Conservation (phyloP, 2,797 vertebrate genomes). For the Chrosomus eos region DNA sequence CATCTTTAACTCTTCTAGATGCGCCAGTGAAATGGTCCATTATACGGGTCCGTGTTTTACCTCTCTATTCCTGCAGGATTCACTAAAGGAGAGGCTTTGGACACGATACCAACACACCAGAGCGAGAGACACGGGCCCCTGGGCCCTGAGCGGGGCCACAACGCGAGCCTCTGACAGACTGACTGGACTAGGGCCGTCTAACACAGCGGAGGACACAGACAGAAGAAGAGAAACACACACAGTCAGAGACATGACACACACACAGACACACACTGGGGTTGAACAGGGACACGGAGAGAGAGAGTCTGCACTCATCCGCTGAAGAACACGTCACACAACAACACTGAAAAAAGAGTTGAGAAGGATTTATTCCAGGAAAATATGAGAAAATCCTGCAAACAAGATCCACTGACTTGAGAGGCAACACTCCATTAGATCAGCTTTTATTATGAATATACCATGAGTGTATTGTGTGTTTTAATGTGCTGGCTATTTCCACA, state of each 20-base stretch:
- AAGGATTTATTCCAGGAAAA: not conserved
- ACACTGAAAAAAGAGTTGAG: not conserved
- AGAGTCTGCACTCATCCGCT: not conserved
- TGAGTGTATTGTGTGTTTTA: too few species aligned
- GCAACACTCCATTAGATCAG: not conserved
- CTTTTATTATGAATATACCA: not conserved
- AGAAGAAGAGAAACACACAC: constrained; percentile 21
- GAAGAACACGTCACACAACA: not conserved
- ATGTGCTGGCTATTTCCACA: too few species aligned
- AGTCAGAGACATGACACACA: constrained; percentile 15
- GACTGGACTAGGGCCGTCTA: constrained; percentile 74
- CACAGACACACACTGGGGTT: not conserved
- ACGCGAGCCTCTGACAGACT: constrained; percentile 72
- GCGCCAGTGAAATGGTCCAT: not conserved
- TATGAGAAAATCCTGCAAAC: not conserved
- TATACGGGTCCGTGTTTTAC: constrained; percentile 65
- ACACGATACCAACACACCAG: constrained; percentile 75
- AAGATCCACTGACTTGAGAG: not conserved
- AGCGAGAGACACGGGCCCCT: constrained; percentile 70
- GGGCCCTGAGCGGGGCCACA: constrained; percentile 71
- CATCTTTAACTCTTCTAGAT: not conserved
- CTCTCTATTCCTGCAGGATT: constrained; percentile 74
- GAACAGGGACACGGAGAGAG: not conserved
- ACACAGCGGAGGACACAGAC: constrained; percentile 9
- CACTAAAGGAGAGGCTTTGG: constrained; percentile 76